A percentile compares a stretch with the other conserved stretches of the same genome.
These are phyloP conservation scores for Boulengeromyrus knoepffleri DNA, from an alignment of 2,113 vertebrate genomes.

Conservation along the genomic window DNA sequence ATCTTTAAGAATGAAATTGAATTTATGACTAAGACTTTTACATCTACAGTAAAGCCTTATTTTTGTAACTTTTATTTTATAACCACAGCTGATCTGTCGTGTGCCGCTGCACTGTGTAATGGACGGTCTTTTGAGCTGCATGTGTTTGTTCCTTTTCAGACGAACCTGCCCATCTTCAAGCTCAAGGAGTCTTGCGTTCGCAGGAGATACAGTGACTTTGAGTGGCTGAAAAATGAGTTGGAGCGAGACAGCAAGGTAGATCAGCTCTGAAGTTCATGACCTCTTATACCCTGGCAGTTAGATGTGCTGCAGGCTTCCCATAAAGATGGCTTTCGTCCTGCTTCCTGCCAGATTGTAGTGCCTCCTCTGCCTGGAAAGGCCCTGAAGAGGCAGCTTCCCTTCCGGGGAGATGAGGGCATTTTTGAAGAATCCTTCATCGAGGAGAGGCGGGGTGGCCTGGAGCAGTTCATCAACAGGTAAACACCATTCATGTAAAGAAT, in stretches of 20 bases:
- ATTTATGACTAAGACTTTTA: background rate
- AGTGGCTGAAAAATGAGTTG: constrained; percentile 98
- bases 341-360: constrained; percentile 80
- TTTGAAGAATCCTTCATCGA: constrained; percentile 97
- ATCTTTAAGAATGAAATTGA: background rate
- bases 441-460: constrained; percentile 85
- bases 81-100: background rate
- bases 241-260: constrained; percentile 97
- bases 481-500: background rate
- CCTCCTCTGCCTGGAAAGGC: constrained; percentile 95
- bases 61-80: background rate
- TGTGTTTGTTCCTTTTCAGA: constrained; percentile 55
- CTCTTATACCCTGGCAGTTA: background rate
- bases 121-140: constrained; percentile 21
- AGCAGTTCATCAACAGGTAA: constrained; percentile 99
- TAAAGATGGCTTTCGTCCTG: background rate
- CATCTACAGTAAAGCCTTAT: background rate
- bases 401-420: constrained; percentile 91
- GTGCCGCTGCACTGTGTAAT: background rate
- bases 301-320: background rate
- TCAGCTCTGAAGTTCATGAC: background rate
- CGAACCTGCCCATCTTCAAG: constrained; percentile 98
- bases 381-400: constrained; percentile 95
- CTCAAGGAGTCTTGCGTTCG: constrained; percentile 90
- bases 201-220: constrained; percentile 96